Evolutionary conservation across 1,140 invertebrate genomes (phyloP).

Genomic region (Neotoxoptera formosana): DNA sequence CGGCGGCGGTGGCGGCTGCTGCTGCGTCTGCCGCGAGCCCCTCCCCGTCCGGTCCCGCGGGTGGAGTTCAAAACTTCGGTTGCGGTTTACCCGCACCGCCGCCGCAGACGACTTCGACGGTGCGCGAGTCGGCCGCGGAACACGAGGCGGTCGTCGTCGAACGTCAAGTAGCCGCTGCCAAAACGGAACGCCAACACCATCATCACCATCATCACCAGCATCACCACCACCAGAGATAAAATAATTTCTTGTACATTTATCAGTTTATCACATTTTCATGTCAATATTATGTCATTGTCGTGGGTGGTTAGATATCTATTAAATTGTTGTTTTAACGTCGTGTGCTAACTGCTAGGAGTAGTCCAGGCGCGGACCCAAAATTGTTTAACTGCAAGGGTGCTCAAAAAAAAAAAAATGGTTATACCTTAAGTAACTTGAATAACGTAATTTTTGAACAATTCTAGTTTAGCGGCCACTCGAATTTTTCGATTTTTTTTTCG

Average conservation of each 20-base stretch:
- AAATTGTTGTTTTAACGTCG: not conserved
- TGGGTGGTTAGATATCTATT: not conserved
- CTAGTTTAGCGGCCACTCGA: too few species aligned
- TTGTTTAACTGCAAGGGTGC: too few species aligned
- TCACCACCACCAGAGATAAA: not conserved
- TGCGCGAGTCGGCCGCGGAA: not conserved
- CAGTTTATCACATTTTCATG: not conserved
- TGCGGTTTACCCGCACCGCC: not conserved
- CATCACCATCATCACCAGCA: not conserved
- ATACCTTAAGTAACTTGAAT: too few species aligned
- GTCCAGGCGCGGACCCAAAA: too few species aligned
- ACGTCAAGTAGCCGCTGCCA: not conserved
- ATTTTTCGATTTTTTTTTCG: too few species aligned
- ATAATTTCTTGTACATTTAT: not conserved
- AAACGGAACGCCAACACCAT: constrained; percentile 23
- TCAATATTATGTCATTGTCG: too few species aligned
- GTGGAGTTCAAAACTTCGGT: not conserved
- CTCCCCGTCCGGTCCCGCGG: not conserved
- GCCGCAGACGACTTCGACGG: not conserved
- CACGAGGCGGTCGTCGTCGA: not conserved
- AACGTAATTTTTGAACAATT: too few species aligned
- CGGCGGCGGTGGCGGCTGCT: not conserved
- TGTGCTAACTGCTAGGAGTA: too few species aligned
- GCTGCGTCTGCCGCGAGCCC: not conserved
- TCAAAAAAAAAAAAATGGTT: too few species aligned